phyloP scores from a whole-genome alignment of 2,888 invertebrate species.

The Caenorhabditis macrosperma region DNA sequence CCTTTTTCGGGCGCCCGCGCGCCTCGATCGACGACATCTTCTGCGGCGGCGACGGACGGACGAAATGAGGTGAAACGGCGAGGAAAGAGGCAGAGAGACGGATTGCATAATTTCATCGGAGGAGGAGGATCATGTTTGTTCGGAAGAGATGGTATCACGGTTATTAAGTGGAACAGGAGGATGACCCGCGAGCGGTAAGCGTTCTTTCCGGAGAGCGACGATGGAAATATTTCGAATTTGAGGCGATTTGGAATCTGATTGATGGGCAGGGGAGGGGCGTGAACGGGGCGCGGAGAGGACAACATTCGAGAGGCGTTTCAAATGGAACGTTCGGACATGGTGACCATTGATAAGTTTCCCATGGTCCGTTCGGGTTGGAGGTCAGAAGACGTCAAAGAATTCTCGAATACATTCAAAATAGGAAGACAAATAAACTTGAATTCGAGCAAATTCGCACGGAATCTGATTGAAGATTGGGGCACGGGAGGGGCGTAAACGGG shows the following conservation, averaged over 20 bases:
- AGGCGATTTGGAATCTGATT: too few species aligned
- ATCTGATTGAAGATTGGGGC: too few species aligned
- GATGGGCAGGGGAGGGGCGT: too few species aligned
- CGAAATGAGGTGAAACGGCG: conserved; percentile 50
- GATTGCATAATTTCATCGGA: conserved; percentile 53
- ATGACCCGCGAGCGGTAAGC: conserved; percentile 12
- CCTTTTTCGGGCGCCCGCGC: conserved; percentile 22
- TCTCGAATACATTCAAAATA: too few species aligned
- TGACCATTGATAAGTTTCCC: too few species aligned
- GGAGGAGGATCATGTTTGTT: conserved; percentile 21
- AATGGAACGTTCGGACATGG: conserved; percentile 2
- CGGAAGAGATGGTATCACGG: conserved; percentile 53
- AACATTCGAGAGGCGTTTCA: conserved; percentile 2
- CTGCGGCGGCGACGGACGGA: conserved; percentile 16
- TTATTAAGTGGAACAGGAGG: conserved; percentile 50
- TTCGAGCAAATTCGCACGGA: too few species aligned
- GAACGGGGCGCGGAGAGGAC: too few species aligned
- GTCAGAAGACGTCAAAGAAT: too few species aligned
- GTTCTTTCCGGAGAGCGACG: background rate
- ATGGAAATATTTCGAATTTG: background rate
- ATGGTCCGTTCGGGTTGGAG: too few species aligned
- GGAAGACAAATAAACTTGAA: too few species aligned
- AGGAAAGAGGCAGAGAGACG: too few species aligned
- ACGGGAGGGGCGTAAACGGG: too few species aligned
- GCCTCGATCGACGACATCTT: background rate